These are phyloP conservation scores for Epizoanthus fatuus DNA, from an alignment of 92 coral and sea anemone genomes.

Conservation along the genomic window DNA sequence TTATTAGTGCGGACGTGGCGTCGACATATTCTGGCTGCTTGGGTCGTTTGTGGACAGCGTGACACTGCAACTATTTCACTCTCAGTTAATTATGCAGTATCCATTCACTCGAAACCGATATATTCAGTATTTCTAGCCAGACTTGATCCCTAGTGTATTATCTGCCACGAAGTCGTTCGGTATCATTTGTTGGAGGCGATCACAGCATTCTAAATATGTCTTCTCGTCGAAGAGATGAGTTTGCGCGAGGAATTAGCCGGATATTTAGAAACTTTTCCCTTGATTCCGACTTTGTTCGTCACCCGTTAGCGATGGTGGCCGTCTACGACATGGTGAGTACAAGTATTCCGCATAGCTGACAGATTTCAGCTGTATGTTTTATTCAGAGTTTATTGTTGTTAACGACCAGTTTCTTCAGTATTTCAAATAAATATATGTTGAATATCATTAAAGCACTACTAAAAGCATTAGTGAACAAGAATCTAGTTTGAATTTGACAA, in stretches of 20 bases:
- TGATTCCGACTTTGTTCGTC: conserved; percentile 16
- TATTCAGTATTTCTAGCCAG: background rate
- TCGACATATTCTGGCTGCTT: too few relatives aligned
- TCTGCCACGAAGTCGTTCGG: background rate
- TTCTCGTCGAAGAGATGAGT: background rate
- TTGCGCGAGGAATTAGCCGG: background rate
- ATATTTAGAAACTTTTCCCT: background rate
- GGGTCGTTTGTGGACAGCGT: too few relatives aligned
- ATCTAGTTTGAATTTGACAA: too few relatives aligned
- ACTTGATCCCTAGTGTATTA: background rate
- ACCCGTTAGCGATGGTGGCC: conserved; percentile 34
- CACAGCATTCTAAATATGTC: background rate
- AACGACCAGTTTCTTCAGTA: too few relatives aligned
- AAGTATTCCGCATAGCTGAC: background rate
- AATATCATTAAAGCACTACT: too few relatives aligned
- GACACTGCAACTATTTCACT: background rate
- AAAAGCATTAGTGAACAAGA: too few relatives aligned
- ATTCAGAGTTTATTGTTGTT: too few relatives aligned
- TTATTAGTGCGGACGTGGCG: too few relatives aligned
- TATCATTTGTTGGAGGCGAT: background rate
- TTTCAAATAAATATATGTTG: too few relatives aligned
- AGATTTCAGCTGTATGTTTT: background rate
- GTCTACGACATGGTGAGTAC: conserved; percentile 42
- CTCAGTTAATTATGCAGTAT: conserved; percentile 15
- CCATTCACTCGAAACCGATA: conserved; percentile 30